A percentile compares a stretch with the other conserved stretches of the same genome.
These are phyloP conservation scores for Syritta pipiens DNA, from an alignment of 2,888 invertebrate species.

Conservation along the genomic window DNA sequence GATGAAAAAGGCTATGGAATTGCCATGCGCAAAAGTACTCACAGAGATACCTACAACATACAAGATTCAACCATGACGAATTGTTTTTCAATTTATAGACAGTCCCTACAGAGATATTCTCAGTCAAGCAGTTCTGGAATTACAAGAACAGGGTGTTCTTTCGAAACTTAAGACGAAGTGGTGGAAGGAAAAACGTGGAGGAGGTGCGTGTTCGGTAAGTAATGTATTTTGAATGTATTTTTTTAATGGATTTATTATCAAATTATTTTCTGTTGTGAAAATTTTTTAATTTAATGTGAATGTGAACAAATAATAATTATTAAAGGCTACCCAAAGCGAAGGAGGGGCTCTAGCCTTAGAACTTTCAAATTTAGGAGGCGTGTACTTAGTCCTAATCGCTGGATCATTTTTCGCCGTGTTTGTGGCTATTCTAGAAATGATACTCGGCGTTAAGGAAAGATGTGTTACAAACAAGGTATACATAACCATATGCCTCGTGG, in stretches of 20 bases:
- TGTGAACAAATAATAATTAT: constrained; percentile 23
- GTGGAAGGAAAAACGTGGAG: constrained; percentile 93
- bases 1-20: constrained; percentile 89
- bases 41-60: not conserved
- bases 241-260: constrained; percentile 15
- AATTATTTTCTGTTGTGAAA: constrained; percentile 7
- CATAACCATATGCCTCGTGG: no score
- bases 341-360: constrained; percentile 80
- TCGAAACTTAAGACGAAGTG: constrained; percentile 90
- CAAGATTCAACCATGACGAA: no score
- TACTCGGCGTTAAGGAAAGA: constrained; percentile 76
- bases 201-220: constrained; percentile 85
- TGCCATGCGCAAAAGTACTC: constrained; percentile 84
- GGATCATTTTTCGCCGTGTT: constrained; percentile 79
- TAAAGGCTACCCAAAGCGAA: constrained; percentile 75
- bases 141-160: constrained; percentile 91
- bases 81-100: no score
- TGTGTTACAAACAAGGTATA: constrained; percentile 77
- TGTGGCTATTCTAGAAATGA: constrained; percentile 76
- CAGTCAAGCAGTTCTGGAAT: constrained; percentile 88
- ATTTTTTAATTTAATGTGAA: not conserved
- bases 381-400: constrained; percentile 83
- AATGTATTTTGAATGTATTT: not conserved
- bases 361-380: constrained; percentile 84
- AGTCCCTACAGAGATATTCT: constrained; percentile 85